A percentile compares a stretch with the other conserved stretches of the same genome.
These are phyloP conservation scores for Poecilus cupreus DNA, from an alignment of 2,888 invertebrate species.

Conservation along the genomic window DNA sequence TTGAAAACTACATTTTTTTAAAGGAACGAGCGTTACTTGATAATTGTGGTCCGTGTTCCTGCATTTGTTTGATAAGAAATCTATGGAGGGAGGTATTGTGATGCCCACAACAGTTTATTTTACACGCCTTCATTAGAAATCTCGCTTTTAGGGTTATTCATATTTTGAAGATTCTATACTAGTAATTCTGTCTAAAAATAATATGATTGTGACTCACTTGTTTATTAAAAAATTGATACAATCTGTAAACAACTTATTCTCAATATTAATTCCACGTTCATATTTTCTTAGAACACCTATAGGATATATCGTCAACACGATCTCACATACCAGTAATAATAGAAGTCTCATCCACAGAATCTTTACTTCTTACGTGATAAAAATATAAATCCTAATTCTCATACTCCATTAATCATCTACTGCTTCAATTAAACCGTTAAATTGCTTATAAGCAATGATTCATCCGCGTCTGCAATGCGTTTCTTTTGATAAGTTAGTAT, in stretches of 20 bases:
- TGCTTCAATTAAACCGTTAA: background rate
- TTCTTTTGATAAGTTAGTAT: conserved; percentile 18
- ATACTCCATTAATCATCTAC: background rate
- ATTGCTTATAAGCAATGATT: conserved; percentile 26
- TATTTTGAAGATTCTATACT: background rate
- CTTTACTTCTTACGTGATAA: background rate
- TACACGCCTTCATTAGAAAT: too few relatives aligned
- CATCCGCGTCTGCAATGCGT: conserved; percentile 18
- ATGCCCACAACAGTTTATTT: too few relatives aligned
- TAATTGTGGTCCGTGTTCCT: too few relatives aligned
- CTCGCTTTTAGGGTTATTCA: background rate
- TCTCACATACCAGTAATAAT: background rate
- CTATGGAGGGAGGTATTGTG: too few relatives aligned
- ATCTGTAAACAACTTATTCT: background rate
- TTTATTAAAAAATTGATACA: background rate
- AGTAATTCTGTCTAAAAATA: background rate
- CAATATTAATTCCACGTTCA: background rate
- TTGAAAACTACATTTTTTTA: too few relatives aligned
- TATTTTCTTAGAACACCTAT: background rate
- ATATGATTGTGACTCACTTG: too few relatives aligned
- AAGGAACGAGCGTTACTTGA: too few relatives aligned
- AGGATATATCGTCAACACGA: background rate
- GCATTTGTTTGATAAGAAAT: too few relatives aligned
- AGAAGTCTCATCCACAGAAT: background rate
- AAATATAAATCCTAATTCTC: background rate